A percentile compares a stretch with the other conserved stretches of the same genome.
These are phyloP conservation scores for Cryptotis parvus DNA, from an alignment of 2,113 vertebrate genomes.

Conservation along the genomic window DNA sequence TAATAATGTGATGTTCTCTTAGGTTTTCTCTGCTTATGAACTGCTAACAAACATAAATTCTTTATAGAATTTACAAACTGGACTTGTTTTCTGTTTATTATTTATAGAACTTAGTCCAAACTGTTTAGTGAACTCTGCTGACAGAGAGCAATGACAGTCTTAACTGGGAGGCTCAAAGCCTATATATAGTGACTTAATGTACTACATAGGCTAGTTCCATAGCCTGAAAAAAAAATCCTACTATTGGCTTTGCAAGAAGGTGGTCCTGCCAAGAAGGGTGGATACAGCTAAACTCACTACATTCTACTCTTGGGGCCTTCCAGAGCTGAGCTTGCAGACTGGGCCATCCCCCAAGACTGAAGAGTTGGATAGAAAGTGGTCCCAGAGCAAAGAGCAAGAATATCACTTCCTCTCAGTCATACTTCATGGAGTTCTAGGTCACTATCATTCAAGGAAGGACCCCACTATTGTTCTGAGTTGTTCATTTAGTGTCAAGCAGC, in stretches of 20 bases:
- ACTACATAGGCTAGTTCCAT: neutral
- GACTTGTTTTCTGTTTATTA: neutral
- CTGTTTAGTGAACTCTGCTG: constrained; percentile 29
- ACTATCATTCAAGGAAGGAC: neutral
- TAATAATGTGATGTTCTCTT: neutral
- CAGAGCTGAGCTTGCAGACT: neutral
- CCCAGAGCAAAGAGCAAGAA: constrained; percentile 5
- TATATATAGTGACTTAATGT: neutral
- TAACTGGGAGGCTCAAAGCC: neutral
- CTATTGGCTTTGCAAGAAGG: neutral
- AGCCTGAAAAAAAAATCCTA: neutral
- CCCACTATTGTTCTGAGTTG: neutral
- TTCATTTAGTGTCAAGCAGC: neutral
- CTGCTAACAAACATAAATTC: neutral
- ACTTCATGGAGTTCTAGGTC: neutral
- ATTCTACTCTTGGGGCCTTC: neutral
- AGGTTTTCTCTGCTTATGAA: neutral
- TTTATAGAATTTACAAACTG: constrained; percentile 18
- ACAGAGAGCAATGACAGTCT: constrained; percentile 9
- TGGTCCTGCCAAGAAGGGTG: neutral
- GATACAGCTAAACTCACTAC: neutral
- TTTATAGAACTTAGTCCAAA: neutral
- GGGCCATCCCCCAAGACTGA: neutral
- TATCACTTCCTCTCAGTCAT: neutral
- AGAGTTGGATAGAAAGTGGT: neutral